Conservation (phyloP, 30 jellyfish, hydroid and myxozoan species). For the Hydractinia symbiolongicarpus region DNA sequence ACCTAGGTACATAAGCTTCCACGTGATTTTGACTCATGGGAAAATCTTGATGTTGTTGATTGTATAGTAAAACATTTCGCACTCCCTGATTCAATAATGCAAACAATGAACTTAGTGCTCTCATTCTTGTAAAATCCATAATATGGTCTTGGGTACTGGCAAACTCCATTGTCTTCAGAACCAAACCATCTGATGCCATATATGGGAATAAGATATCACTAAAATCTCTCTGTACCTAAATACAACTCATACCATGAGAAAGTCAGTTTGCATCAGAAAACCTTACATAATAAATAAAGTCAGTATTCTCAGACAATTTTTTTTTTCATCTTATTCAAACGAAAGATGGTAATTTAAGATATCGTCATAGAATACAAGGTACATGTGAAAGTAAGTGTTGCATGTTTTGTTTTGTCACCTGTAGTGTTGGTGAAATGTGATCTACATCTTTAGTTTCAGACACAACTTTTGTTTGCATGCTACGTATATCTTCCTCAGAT, state of each 20-base stretch:
- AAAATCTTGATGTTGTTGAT: constrained; percentile 93
- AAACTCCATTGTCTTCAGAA: constrained; percentile 63
- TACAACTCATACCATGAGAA: neutral
- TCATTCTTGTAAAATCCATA: constrained; percentile 96
- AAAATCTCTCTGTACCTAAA: constrained; percentile 85
- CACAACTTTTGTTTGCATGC: constrained; percentile 19
- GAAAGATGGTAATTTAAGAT: constrained; percentile 21
- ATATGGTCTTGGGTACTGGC: constrained; percentile 78
- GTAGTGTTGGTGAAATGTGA: constrained; percentile 78
- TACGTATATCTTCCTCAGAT: constrained; percentile 78
- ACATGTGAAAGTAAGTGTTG: neutral
- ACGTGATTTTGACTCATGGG: constrained; percentile 89
- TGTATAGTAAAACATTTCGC: constrained; percentile 68
- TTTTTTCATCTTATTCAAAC: constrained; percentile 11
- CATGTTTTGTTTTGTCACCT: constrained; percentile 50
- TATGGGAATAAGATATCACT: constrained; percentile 83
- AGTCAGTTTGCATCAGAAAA: neutral
- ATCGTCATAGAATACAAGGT: constrained; percentile 13
- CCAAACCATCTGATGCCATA: constrained; percentile 87
- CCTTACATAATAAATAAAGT: neutral
- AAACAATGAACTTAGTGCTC: constrained; percentile 85
- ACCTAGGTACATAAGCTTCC: constrained; percentile 81
- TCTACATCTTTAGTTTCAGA: constrained; percentile 53
- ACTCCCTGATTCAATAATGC: constrained; percentile 90
- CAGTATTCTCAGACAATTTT: neutral